Evolutionary conservation across 1,140 invertebrate species (phyloP).

Genomic region (Ruditapes philippinarum): DNA sequence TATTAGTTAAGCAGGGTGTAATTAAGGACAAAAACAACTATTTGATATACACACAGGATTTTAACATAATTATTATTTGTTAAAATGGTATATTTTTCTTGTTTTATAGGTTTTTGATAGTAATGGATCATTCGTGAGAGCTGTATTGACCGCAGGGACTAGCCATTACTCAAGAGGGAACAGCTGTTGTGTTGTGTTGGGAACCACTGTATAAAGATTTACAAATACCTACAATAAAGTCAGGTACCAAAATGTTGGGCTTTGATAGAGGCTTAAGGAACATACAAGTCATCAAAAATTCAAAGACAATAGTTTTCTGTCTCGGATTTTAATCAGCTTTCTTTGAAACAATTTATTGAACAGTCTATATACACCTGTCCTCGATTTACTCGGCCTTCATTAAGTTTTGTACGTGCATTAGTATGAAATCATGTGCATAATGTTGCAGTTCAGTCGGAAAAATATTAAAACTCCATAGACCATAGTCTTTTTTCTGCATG

Average conservation of each 20-base stretch:
- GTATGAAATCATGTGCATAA: too few species aligned
- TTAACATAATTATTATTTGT: too few species aligned
- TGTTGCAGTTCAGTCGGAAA: too few species aligned
- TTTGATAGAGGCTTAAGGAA: neutral
- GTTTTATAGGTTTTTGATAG: constrained; percentile 88
- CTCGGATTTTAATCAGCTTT: neutral
- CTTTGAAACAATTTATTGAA: too few species aligned
- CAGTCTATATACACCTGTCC: too few species aligned
- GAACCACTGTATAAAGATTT: constrained; percentile 89
- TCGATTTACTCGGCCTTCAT: too few species aligned
- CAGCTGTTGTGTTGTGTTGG: constrained; percentile 89
- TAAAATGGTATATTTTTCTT: neutral
- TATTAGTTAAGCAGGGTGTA: too few species aligned
- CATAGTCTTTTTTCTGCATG: too few species aligned
- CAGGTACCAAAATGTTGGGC: neutral
- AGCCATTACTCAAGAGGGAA: constrained; percentile 87
- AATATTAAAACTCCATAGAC: too few species aligned
- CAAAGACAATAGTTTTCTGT: neutral
- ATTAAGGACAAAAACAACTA: too few species aligned
- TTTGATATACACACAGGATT: too few species aligned
- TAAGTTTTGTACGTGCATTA: too few species aligned
- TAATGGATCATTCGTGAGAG: constrained; percentile 88
- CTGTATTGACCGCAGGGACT: constrained; percentile 89
- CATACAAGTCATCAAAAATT: neutral
- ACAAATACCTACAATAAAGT: constrained; percentile 87